Evolutionary conservation across 1,140 invertebrate genomes (phyloP).

Genomic region (Caerostris extrusa): DNA sequence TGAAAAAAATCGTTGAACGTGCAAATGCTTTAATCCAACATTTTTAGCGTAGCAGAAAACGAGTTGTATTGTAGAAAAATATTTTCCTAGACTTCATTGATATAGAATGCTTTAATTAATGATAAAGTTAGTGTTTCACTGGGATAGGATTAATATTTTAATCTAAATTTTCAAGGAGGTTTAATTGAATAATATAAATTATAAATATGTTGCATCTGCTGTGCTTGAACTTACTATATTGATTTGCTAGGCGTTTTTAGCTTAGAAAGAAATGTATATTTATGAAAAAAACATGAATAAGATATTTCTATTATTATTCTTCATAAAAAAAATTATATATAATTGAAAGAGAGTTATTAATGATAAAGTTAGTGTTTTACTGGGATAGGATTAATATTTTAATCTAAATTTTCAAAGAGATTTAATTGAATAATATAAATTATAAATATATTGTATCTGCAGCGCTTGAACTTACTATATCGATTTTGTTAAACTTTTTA

Average conservation of each 20-base stretch:
- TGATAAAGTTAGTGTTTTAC: constrained; percentile 38
- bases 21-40: constrained; percentile 52
- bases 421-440: constrained; percentile 51
- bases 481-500: neutral
- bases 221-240: neutral
- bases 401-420: constrained; percentile 5
- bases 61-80: constrained; percentile 47
- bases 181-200: constrained; percentile 51
- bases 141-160: constrained; percentile 31
- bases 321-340: too few species aligned
- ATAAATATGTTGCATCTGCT: neutral
- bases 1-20: constrained; percentile 42
- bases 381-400: constrained; percentile 23
- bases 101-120: constrained; percentile 56
- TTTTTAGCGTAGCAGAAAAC: constrained; percentile 14
- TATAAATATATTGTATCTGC: neutral
- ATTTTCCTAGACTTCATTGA: constrained; percentile 31
- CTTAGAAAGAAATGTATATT: too few species aligned
- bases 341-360: neutral
- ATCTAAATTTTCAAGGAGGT: constrained; percentile 1
- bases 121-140: constrained; percentile 35
- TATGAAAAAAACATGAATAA: too few species aligned
- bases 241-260: neutral
- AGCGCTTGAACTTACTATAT: neutral
- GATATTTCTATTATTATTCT: too few species aligned